These are phyloP conservation scores for Elanoides forficatus DNA, from an alignment of 2,113 vertebrate genomes.

Conservation along the genomic window DNA sequence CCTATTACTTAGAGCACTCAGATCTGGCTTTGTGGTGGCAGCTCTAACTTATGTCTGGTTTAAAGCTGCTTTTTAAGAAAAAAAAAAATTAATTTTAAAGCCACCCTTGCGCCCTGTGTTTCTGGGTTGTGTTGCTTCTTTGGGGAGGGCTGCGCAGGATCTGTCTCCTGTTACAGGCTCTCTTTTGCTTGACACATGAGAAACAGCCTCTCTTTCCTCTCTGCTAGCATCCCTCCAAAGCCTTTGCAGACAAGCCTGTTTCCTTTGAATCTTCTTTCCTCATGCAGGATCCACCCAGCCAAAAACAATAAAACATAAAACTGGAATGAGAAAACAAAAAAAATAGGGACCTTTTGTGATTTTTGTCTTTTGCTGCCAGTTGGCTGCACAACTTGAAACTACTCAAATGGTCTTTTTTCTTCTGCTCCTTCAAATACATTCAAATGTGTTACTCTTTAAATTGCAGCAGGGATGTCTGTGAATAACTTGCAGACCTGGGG, in stretches of 20 bases:
- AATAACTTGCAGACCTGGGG: background rate
- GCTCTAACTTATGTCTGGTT: background rate
- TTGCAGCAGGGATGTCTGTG: background rate
- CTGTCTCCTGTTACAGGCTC: background rate
- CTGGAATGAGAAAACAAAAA: background rate
- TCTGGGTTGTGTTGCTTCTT: background rate
- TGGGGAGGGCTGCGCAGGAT: background rate
- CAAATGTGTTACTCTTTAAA: background rate
- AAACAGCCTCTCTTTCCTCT: background rate
- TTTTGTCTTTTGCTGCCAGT: conserved; percentile 1
- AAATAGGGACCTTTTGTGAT: background rate
- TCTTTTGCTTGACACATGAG: background rate
- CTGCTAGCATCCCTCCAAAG: background rate
- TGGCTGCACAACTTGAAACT: background rate
- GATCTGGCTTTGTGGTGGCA: background rate
- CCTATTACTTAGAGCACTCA: rapidly evolving
- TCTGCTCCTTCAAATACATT: background rate
- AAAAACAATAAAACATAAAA: conserved; percentile 1
- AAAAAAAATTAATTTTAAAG: background rate
- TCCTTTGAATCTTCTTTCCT: conserved; percentile 10
- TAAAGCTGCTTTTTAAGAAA: background rate
- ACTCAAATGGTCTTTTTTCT: background rate
- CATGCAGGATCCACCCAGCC: background rate
- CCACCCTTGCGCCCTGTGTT: background rate
- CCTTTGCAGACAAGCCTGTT: background rate